Conservation (phyloP, 1,140 invertebrate genomes). For the Phymastichus coffea region DNA sequence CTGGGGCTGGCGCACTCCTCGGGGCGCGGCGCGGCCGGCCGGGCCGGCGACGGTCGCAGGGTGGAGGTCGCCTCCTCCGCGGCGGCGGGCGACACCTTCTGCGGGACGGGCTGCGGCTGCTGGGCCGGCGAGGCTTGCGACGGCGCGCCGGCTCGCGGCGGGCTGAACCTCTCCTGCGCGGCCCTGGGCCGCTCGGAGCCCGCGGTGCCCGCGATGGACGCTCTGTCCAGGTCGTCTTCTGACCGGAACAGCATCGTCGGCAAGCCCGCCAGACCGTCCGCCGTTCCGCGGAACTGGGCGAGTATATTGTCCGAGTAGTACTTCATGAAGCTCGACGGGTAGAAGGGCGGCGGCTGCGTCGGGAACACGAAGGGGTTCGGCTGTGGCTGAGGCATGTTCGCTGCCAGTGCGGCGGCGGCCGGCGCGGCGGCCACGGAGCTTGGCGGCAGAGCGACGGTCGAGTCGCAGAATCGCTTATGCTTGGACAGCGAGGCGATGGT, state of each 20-base stretch:
- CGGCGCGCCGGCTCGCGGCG: slow-evolving; percentile 44
- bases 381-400: slow-evolving; percentile 59
- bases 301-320: slow-evolving; percentile 55
- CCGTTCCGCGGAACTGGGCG: slow-evolving; percentile 65
- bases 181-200: slow-evolving; percentile 6
- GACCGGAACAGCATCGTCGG: slow-evolving; percentile 57
- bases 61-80: slow-evolving; percentile 65
- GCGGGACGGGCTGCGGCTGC: slow-evolving; percentile 30
- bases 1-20: slow-evolving; percentile 28
- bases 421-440: slow-evolving; percentile 57
- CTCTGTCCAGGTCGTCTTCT: slow-evolving; percentile 33
- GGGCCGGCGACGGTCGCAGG: slow-evolving; percentile 65
- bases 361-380: slow-evolving; percentile 66
- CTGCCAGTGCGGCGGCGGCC: slow-evolving; percentile 56
- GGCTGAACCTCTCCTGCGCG: slow-evolving; percentile 49
- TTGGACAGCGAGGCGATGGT: slow-evolving; percentile 82
- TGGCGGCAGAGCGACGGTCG: slow-evolving; percentile 62
- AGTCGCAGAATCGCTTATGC: slow-evolving; percentile 83
- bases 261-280: neutral
- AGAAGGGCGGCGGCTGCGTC: slow-evolving; percentile 56
- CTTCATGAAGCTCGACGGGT: slow-evolving; percentile 54
- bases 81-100: slow-evolving; percentile 65
- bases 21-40: slow-evolving; percentile 48
- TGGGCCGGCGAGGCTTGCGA: slow-evolving; percentile 21
- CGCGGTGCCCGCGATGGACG: neutral